Conservation (phyloP, 2,797 vertebrate species). For the Scleropages formosus region DNA sequence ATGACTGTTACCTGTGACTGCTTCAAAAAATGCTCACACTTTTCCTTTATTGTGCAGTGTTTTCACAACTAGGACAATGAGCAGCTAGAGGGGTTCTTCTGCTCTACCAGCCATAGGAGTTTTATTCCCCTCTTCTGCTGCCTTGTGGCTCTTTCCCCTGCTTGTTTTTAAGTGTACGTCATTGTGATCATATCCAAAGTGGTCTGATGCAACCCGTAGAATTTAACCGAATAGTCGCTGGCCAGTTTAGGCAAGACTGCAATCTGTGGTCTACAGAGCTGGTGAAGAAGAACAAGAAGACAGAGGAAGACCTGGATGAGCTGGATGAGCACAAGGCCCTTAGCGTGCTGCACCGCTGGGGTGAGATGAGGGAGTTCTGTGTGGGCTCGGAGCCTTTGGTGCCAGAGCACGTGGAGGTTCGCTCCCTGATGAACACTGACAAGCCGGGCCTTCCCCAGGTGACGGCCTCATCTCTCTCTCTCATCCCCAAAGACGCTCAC, state of each 20-base stretch:
- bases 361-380: conserved; percentile 80
- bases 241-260: neutral
- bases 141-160: too few relatives aligned
- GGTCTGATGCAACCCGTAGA: too few relatives aligned
- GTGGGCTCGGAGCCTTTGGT: conserved; percentile 75
- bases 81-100: too few relatives aligned
- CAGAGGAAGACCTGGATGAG: conserved; percentile 60
- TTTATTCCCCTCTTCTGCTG: too few relatives aligned
- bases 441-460: conserved; percentile 87
- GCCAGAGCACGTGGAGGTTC: conserved; percentile 85
- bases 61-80: too few relatives aligned
- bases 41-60: too few relatives aligned
- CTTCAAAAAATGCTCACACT: too few relatives aligned
- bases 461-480: conserved; percentile 12
- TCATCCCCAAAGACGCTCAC: neutral
- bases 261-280: conserved; percentile 59
- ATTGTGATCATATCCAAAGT: too few relatives aligned
- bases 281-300: conserved; percentile 65
- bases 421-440: conserved; percentile 72
- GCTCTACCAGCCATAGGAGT: too few relatives aligned
- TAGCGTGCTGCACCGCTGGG: conserved; percentile 81
- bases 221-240: too few relatives aligned
- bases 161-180: too few relatives aligned
- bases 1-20: too few relatives aligned
- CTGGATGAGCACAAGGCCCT: conserved; percentile 83